Base-by-base conservation (phyloP, 23 tunicate genomes). In the Pegea sp. region DNA sequence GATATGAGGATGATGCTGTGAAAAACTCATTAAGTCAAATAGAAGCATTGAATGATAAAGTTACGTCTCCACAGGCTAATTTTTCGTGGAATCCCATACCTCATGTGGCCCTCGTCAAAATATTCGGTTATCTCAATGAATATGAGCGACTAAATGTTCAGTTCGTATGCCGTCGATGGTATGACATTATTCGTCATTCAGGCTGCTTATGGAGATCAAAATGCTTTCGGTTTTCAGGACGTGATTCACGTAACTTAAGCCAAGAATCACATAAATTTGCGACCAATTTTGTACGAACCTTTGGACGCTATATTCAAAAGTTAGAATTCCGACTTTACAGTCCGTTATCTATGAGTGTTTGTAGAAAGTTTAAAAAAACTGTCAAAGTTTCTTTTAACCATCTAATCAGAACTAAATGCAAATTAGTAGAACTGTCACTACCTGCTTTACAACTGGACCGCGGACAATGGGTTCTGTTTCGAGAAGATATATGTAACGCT, bases 91-190 rank as follows among this genome's bases (percentile, higher is more conserved):
- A 50, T n/a, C 52, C 33, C 6, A 11, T 84, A 25, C 95, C 95
- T 11, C 95, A 73, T 51, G 76, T 84, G 23, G 65, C 62, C 11
- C 33, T 84, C 56, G 69, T 59, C 0, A 73, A 62, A 25, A 52
- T 84, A 18, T 73, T 84, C 49, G 24, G 57, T 4, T 50, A 51
- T 44, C 61, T 84, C 0, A 38, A 61, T 29, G 95, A 84, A 52
- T 18, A 54, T 26, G 60, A 74, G 26, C 63, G 69, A 4, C 55
- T 71, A 28, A 28, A 62, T 20, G 66, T 56, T 20, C 80, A 75
- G 84, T 84, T 69, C 38, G 95, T 84, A 23, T 84, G 95, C 66
- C 73, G 60, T 43, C 62, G 84, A n/a, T 84, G 95, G 95, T 84
- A 74, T 54, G 67, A 63, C 59, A 68, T 84, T 26, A 74, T 84